Evolutionary conservation across 2,797 vertebrate genomes (phyloP).

Genomic region (Lycodopsis pacificus): DNA sequence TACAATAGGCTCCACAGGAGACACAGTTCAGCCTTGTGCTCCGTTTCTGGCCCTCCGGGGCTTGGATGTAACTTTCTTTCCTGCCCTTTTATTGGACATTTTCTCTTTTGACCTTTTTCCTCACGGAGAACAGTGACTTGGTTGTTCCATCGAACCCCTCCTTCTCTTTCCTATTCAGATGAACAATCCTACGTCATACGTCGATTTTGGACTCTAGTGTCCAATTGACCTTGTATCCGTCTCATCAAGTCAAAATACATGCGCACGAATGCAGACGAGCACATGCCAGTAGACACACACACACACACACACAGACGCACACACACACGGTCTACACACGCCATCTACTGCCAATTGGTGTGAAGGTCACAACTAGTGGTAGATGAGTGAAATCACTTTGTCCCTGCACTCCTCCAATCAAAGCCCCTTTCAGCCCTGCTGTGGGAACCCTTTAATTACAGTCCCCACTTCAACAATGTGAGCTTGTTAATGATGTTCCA

Average conservation of each 20-base stretch:
- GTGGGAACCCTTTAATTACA: constrained; percentile 79
- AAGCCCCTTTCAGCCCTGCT: constrained; percentile 59
- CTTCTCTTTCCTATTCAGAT: constrained; percentile 19
- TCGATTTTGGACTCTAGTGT: constrained; percentile 23
- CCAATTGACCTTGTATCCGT: constrained; percentile 44
- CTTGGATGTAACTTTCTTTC: constrained; percentile 36
- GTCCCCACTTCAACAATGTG: constrained; percentile 78
- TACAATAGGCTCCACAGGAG: constrained; percentile 34
- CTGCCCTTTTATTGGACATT: constrained; percentile 47
- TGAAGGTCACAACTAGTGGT: constrained; percentile 74
- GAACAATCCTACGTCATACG: constrained; percentile 17
- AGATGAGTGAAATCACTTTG: constrained; percentile 69
- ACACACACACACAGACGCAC: background rate
- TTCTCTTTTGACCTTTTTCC: constrained; percentile 65
- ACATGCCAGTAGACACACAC: background rate
- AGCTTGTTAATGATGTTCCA: constrained; percentile 82
- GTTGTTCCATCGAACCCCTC: constrained; percentile 32
- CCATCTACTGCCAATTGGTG: constrained; percentile 33
- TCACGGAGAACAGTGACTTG: constrained; percentile 40
- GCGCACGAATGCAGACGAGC: background rate
- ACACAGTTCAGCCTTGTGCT: constrained; percentile 45
- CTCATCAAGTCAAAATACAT: constrained; percentile 36
- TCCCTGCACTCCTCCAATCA: constrained; percentile 70
- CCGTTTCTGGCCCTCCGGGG: constrained; percentile 29
- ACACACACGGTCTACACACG: background rate